Evolutionary conservation across 30 jellyfish, hydroid and myxozoan species (phyloP), one percentile per base, ranked within the genome.

Genomic region (Chrysaora quinquecirrha): DNA sequence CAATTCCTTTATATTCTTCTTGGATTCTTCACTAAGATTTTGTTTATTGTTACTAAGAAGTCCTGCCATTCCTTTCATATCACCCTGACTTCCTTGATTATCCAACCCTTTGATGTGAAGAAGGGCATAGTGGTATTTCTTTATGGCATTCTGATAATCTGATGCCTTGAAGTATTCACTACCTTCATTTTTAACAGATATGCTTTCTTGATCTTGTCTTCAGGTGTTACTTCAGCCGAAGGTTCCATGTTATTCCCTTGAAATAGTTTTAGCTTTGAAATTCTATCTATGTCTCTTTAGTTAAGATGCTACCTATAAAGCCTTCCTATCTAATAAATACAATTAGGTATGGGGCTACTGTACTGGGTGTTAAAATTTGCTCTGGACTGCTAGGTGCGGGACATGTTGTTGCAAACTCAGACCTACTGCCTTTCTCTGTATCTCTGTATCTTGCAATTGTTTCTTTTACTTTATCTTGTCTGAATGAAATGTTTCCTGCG

Each of bases 61-160:
- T 7, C 12, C 25, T 25, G 25, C 19, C 68, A 52, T 52, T 4
- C 72, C 69, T 33, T 69, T 64, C 33, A 67, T 20, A 2, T 67
- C 73, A 1, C 28, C 64, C 0, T 16, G 24, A n/a, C n/a, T n/a
- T n/a, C n/a, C n/a, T 1, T 80, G 90, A 28, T 67, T 70, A 24
- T 34, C 83, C 0, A 90, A 65, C 34, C 91, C 97, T 73, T 90
- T 90, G 20, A 90, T 77, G 58, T 76, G 80, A 34, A 90, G 80
- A 1, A 90, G 75, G 20, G 96, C 91, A 34, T 35, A 48, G 76
- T 90, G 97, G 67, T 90, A 90, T 30, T 79, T 77, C 61, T 66
- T 90, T 0, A 90, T 90, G 2, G 97, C 97, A 22, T 34, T 46
- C 54, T 71, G 83, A 29, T 48, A 50, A 50, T 84, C 80, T 60